A percentile compares a stretch with the other conserved stretches of the same genome.
phyloP scores from a whole-genome alignment of 2,888 invertebrate genomes.

The Trissoscelio sp. region DNA sequence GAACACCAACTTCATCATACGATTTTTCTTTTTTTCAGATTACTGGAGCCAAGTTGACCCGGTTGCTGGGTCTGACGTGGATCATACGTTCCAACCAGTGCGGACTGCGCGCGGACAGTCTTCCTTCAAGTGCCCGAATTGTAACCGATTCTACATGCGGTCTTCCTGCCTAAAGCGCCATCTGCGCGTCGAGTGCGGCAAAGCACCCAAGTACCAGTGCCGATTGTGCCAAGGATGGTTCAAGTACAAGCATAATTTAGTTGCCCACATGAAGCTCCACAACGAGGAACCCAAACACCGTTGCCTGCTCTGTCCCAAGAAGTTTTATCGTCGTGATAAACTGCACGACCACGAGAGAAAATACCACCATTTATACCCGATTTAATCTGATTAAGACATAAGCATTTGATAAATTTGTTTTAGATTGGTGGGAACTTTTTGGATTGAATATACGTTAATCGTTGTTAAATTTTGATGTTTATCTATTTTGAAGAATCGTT shows the following conservation, averaged over 20 bases:
- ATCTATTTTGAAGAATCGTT: too few species aligned
- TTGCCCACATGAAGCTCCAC: constrained; percentile 79
- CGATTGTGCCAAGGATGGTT: constrained; percentile 80
- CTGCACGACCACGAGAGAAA: constrained; percentile 77
- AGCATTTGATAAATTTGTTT: not conserved
- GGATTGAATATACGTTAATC: not conserved
- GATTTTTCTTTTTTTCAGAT: constrained; percentile 76
- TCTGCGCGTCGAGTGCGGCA: constrained; percentile 82
- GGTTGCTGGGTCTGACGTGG: constrained; percentile 20
- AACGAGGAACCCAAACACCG: constrained; percentile 77
- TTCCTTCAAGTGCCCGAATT: constrained; percentile 86
- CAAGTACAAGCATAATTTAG: constrained; percentile 80
- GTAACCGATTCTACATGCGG: constrained; percentile 81
- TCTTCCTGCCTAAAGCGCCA: constrained; percentile 79
- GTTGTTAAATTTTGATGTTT: too few species aligned
- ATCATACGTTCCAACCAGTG: constrained; percentile 71
- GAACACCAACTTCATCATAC: constrained; percentile 65
- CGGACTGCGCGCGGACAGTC: constrained; percentile 74
- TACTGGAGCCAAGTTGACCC: constrained; percentile 70
- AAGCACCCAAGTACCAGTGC: constrained; percentile 82
- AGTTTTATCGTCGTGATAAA: constrained; percentile 79
- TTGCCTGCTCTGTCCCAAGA: constrained; percentile 77
- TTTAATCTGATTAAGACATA: constrained; percentile 11
- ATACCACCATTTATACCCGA: constrained; percentile 71
- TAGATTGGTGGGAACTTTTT: not conserved